Conservation (phyloP, 2,797 vertebrate species). For the Chelon labrosus region DNA sequence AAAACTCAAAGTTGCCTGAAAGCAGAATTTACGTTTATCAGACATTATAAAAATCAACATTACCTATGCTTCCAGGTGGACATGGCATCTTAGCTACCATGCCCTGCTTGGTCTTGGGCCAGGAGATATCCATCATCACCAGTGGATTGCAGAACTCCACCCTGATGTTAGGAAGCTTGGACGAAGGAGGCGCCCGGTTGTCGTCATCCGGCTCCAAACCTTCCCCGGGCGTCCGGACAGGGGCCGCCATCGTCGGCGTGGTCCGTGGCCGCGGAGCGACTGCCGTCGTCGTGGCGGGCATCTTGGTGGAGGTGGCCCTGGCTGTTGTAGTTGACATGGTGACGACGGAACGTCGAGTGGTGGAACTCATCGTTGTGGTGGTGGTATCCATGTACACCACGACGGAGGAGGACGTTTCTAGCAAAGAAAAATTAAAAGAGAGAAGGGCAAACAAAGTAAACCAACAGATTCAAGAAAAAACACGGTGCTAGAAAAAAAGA, state of each 20-base stretch:
- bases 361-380: conserved; percentile 70
- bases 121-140: conserved; percentile 91
- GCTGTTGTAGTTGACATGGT: conserved; percentile 53
- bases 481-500: not conserved
- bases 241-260: conserved; percentile 73
- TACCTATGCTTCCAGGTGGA: conserved; percentile 93
- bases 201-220: conserved; percentile 74
- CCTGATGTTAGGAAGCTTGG: conserved; percentile 87
- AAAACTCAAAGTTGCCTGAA: too few species aligned
- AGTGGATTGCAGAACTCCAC: conserved; percentile 91
- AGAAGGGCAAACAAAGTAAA: not conserved
- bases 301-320: conserved; percentile 79
- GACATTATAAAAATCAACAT: not conserved
- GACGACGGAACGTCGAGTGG: conserved; percentile 68
- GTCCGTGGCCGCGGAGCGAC: conserved; percentile 83
- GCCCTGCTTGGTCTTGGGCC: conserved; percentile 94
- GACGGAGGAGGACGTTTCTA: conserved; percentile 90
- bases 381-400: conserved; percentile 88
- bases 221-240: conserved; percentile 48
- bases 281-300: conserved; percentile 48
- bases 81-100: conserved; percentile 90
- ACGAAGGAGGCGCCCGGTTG: conserved; percentile 82
- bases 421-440: conserved; percentile 10
- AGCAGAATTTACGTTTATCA: too few species aligned
- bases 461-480: too few species aligned